Evolutionary conservation across 2,888 invertebrate genomes (phyloP), one percentile per base, ranked within the genome.

Genomic region (Autographa pulchrina): DNA sequence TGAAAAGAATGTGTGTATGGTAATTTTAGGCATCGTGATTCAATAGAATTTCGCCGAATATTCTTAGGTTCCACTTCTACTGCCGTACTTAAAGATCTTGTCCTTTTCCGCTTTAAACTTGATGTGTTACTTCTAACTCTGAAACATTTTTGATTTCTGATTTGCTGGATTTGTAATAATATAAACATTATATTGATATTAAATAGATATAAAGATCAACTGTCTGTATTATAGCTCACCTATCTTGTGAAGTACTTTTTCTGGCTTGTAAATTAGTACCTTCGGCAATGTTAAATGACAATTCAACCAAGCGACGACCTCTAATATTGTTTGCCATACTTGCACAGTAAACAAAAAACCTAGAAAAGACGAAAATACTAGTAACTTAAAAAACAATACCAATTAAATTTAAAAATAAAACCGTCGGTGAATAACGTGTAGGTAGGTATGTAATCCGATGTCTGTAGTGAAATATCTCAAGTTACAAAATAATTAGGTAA

Each of bases 41-140:
- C 38, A 60, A 60, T 60, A 60, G 35, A 60, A 60, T 60, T 60
- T 60, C 60, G 32, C 38, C 60, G 60, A 60, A 60, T 60, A 38
- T 60, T 60, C 60, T 60, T 35, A 38, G 60, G 60, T 60, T 60
- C 60, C 60, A 60, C 60, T 60, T 60, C 60, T 60, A 60, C 38
- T 60, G 60, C n/a, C 38, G 60, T 60, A 60, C n/a, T n/a, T 60
- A 60, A 60, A 60, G 35, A 60, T 60, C 60, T 60, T 38, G 60
- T 9, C 60, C 60, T 60, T 60, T 60, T 60, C 60, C 60, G 60
- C 60, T 60, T 60, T 35, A 60, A 60, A 60, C 60, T 38, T 60
- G 60, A 35, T 38, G 60, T 60, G 38, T n/a, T 60, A 60, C 60
- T 60, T 60, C n/a, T 60, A 60, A 35, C 60, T 38, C 60, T 60